Conservation (phyloP, 2,797 vertebrate genomes). For the Sebastes flavidus region DNA sequence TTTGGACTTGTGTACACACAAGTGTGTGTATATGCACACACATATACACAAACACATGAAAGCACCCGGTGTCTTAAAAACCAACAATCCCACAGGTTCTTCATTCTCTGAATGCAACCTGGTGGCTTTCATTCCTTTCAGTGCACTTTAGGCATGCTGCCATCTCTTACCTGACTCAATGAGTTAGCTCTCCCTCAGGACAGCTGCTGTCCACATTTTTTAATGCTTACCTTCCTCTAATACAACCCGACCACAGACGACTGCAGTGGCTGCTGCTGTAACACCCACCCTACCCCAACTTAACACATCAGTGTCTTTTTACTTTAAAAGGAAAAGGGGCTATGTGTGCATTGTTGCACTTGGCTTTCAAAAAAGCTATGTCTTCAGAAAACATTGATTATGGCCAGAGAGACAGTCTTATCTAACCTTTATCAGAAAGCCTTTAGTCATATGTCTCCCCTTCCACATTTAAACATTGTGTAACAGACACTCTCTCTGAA, state of each 20-base stretch:
- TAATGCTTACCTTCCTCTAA: conserved; percentile 7
- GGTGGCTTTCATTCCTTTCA: conserved; percentile 10
- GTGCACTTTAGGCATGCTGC: not conserved
- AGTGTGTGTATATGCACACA: not conserved
- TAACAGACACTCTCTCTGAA: conserved; percentile 32
- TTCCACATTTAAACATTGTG: conserved; percentile 9
- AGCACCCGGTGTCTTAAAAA: conserved; percentile 9
- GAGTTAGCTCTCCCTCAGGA: conserved; percentile 6
- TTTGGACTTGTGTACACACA: not conserved
- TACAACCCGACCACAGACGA: not conserved
- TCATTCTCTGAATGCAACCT: not conserved
- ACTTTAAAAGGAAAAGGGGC: conserved; percentile 5
- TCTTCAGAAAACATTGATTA: conserved; percentile 31
- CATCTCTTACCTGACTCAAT: conserved; percentile 32
- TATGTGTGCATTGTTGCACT: conserved; percentile 8
- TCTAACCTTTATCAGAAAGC: conserved; percentile 14
- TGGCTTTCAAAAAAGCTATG: conserved; percentile 13
- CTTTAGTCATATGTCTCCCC: conserved; percentile 9
- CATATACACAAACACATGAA: not conserved
- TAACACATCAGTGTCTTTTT: not conserved
- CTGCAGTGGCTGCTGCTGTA: not conserved
- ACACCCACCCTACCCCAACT: not conserved
- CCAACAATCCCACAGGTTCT: conserved; percentile 5
- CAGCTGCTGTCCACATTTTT: conserved; percentile 7
- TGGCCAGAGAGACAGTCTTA: conserved; percentile 10